A percentile compares a stretch with the other conserved stretches of the same genome.
These are phyloP conservation scores for Xiphophorus couchianus DNA, from an alignment of 2,113 vertebrate genomes.

Conservation along the genomic window DNA sequence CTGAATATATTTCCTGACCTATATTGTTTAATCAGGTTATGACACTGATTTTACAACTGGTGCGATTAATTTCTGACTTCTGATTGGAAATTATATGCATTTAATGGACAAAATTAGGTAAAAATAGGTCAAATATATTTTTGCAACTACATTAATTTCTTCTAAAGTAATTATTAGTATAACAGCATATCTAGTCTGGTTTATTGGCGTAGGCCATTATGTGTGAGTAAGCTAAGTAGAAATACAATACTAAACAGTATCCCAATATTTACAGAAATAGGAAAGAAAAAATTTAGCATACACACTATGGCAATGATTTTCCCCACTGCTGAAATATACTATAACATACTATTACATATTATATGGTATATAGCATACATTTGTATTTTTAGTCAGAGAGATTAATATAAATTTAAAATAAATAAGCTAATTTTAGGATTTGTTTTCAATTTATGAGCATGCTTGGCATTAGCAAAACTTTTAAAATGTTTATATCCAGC, in stretches of 20 bases:
- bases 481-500: too few species aligned
- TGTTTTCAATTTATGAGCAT: not conserved
- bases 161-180: not conserved
- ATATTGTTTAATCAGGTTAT: too few species aligned
- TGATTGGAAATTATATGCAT: not conserved
- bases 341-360: not conserved
- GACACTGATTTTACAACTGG: too few species aligned
- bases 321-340: not conserved
- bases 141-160: not conserved
- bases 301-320: too few species aligned
- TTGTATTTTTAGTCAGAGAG: not conserved
- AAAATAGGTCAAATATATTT: too few species aligned
- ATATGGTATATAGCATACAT: not conserved
- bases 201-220: too few species aligned
- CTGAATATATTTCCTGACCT: not conserved
- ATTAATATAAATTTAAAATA: not conserved
- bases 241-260: too few species aligned
- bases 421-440: not conserved
- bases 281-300: too few species aligned
- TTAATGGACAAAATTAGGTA: too few species aligned
- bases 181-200: not conserved
- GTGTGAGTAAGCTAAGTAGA: too few species aligned
- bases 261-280: too few species aligned
- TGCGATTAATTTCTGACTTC: not conserved
- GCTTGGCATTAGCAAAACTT: not conserved